Evolutionary conservation across 2,797 vertebrate species (phyloP), one percentile per base, ranked within the genome.

Genomic region (Dermochelys coriacea): DNA sequence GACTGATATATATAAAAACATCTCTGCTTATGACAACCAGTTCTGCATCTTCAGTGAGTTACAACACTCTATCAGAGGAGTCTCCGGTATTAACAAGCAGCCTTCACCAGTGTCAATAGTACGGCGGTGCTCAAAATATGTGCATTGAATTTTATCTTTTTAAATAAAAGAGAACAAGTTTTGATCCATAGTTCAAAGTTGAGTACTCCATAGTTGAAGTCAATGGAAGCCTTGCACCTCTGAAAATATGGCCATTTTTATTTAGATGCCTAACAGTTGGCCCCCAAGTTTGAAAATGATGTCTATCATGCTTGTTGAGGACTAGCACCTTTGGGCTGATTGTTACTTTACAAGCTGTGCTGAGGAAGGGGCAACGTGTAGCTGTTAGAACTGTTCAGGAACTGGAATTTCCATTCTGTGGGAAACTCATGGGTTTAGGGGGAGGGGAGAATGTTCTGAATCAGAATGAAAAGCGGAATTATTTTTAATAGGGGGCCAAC

Each of bases 11-110:
- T 37, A 23, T 71, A 77, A 77, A 71, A 29, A 45, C 71, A 25
- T 75, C 41, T 75, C 41, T 47, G 15, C 27, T 75, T 75, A 47
- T 16, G 27, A 77, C 45, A 49, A 49, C 41, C 41, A 45, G 23
- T 51, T 37, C 57, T 88, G 50, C 85, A 90, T 87, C 47, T 6
- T 59, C 75, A 55, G 64, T 52, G 57, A 52, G 57, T 92, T 75
- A 85, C 77, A 94, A 80, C 29, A 55, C 41, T 82, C 83, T 68
- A 52, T 68, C 64, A 78, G 86, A 87, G 74, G 84, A 88, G 41
- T 29, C 85, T 89, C 89, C 82, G 87, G 61, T 81, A 92, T 93
- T 92, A 93, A 91, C 91, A 95, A 94, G 89, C 90, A 91, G 50
- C 19, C 52, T 94, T 54, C 82, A 57, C 81, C 93, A 82, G 71